These are phyloP conservation scores for Mormoops blainvillei DNA, from an alignment of 2,113 vertebrate species.

Conservation along the genomic window DNA sequence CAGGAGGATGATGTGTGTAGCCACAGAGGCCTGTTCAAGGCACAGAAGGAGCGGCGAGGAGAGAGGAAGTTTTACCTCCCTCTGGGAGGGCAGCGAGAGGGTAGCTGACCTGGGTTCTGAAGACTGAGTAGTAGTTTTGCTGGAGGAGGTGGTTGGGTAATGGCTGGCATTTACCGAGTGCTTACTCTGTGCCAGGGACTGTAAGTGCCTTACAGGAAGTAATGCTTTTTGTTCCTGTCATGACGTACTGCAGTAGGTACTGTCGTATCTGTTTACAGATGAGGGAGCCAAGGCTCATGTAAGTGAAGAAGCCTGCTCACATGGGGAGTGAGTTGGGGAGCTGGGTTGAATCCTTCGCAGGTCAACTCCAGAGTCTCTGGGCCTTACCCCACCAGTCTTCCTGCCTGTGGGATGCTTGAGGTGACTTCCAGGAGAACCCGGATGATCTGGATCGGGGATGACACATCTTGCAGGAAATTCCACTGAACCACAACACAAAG, in stretches of 20 bases:
- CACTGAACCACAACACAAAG: neutral
- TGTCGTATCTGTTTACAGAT: neutral
- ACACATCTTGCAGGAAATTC: neutral
- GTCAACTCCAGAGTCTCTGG: neutral
- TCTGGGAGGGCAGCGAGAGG: neutral
- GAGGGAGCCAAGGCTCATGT: neutral
- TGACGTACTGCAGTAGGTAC: neutral
- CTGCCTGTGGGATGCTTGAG: neutral
- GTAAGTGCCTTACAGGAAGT: neutral
- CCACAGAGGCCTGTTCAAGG: neutral
- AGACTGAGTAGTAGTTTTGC: neutral
- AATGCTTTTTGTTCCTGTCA: neutral
- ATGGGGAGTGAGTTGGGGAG: neutral
- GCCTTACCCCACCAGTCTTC: neutral
- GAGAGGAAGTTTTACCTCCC: neutral
- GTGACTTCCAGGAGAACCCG: neutral
- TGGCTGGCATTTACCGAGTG: neutral
- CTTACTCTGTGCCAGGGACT: neutral
- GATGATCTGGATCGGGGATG: neutral
- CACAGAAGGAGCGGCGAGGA: neutral
- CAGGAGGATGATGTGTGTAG: neutral
- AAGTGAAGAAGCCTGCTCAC: neutral
- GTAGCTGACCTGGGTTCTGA: neutral
- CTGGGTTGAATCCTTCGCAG: fast-evolving
- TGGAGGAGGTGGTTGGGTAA: neutral